Evolutionary conservation across 2,888 invertebrate species (phyloP).

Genomic region (Phorcus lineatus): DNA sequence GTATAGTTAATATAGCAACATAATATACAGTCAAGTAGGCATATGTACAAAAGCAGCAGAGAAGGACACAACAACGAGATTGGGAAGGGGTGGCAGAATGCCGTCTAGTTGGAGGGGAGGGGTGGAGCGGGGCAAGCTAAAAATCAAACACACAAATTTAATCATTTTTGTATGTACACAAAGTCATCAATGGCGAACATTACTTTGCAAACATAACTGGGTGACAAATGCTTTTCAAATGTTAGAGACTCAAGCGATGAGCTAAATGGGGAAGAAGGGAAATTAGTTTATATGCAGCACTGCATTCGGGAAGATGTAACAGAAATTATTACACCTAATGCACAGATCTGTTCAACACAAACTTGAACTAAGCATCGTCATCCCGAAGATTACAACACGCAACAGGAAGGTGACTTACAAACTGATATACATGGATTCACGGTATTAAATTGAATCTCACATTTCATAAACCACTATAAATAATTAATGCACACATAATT

Average conservation of each 20-base stretch:
- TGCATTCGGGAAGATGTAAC: slow-evolving; percentile 18
- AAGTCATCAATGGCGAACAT: not conserved
- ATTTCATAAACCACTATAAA: slow-evolving; percentile 14
- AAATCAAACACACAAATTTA: slow-evolving; percentile 6
- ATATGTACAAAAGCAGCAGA: slow-evolving; percentile 16
- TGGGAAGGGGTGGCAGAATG: not conserved
- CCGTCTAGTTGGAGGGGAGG: not conserved
- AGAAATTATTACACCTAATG: not conserved
- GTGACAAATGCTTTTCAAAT: not conserved
- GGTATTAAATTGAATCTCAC: not conserved
- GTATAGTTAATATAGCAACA: slow-evolving; percentile 24
- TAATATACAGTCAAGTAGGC: slow-evolving; percentile 23
- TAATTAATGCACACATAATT: slow-evolving; percentile 15
- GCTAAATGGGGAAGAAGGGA: not conserved
- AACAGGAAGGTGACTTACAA: slow-evolving; percentile 4
- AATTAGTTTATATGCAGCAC: slow-evolving; percentile 6
- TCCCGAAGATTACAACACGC: not conserved
- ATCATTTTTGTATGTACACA: not conserved
- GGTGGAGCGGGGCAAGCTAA: not conserved
- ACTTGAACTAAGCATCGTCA: slow-evolving; percentile 2
- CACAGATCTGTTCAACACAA: not conserved
- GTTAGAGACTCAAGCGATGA: not conserved
- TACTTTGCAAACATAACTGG: not conserved
- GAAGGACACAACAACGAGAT: slow-evolving; percentile 13
- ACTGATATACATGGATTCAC: slow-evolving; percentile 13